These are phyloP conservation scores for Blomia tropicalis DNA, from an alignment of 2,888 invertebrate genomes.

Conservation along the genomic window DNA sequence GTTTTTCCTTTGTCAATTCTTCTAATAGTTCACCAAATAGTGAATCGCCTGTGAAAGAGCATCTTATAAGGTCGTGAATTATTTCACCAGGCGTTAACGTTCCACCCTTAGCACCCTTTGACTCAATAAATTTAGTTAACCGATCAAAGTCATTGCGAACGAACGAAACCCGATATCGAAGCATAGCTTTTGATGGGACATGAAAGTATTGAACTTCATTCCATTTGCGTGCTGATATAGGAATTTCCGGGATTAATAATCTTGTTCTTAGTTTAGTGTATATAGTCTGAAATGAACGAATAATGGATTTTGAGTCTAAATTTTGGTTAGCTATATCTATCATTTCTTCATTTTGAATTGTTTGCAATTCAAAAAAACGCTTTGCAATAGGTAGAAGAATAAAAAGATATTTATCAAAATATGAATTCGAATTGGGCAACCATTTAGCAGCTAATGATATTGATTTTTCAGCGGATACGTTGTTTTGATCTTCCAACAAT, in stretches of 20 bases:
- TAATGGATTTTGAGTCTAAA: neutral
- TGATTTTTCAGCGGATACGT: neutral
- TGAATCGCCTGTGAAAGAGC: neutral
- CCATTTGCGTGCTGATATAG: slow-evolving; percentile 12
- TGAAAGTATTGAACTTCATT: slow-evolving; percentile 5
- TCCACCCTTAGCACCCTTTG: neutral
- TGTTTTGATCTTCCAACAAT: slow-evolving; percentile 8
- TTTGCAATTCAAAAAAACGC: neutral
- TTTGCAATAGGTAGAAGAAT: neutral
- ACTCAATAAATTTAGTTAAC: slow-evolving; percentile 2
- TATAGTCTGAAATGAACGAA: neutral
- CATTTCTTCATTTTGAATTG: neutral
- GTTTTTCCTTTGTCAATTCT: neutral
- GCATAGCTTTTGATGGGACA: slow-evolving; percentile 18
- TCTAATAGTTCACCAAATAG: neutral
- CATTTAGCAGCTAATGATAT: slow-evolving; percentile 19
- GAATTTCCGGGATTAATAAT: slow-evolving; percentile 10
- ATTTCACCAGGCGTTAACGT: slow-evolving; percentile 17
- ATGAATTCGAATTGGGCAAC: slow-evolving; percentile 5
- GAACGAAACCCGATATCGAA: slow-evolving; percentile 1
- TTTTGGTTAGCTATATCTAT: neutral
- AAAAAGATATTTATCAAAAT: slow-evolving; percentile 19
- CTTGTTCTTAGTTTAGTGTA: slow-evolving; percentile 1
- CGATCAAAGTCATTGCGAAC: slow-evolving; percentile 9
- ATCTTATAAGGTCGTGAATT: neutral